Base-by-base conservation (phyloP, 2,113 vertebrate genomes). In the Arenaria interpres region DNA sequence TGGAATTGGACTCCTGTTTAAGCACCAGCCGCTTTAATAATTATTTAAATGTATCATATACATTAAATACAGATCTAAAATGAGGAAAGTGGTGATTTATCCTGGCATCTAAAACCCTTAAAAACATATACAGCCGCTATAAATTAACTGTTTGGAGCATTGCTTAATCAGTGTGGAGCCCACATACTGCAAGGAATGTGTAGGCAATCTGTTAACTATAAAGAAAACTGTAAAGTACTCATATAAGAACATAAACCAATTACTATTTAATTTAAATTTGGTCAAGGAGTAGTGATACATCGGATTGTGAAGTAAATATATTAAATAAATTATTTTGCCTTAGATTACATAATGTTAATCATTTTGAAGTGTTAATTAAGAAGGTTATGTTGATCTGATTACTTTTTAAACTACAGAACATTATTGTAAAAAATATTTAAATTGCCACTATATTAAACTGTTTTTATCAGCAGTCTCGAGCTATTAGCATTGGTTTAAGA, bases 361-460 rank as follows among this genome's bases (percentile, higher is more conserved):
- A 98, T 98, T 97, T 96, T 98, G 98, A 98, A 98, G 95, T 98
- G 98, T 98, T 98, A 98, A 98, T 98, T 98, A 98, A 97, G 97
- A 98, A 98, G 98, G 98, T 98, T 98, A 97, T 98, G 97, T 98
- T 98, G 97, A 97, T 98, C 97, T 98, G 97, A 98, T 98, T 98
- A 98, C 98, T 98, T 98, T 98, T 98, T 98, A 98, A 98, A 98
- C 97, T 98, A 98, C 96, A 94, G 96, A 97, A 97, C 97, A 98
- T 98, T 98, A 98, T 98, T 98, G 97, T 98, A 93, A 75, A 98
- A 98, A 98, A 98, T 98, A 97, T 96, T 98, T 98, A 97, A 98
- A 98, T 98, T 98, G 96, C 97, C 92, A 96, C 97, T 98, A 97
- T 98, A 98, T 98, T 98, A 98, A 98, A 98, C 96, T 97, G 97